Evolutionary conservation across 2,113 vertebrate genomes (phyloP).

Genomic region (Cairina moschata): DNA sequence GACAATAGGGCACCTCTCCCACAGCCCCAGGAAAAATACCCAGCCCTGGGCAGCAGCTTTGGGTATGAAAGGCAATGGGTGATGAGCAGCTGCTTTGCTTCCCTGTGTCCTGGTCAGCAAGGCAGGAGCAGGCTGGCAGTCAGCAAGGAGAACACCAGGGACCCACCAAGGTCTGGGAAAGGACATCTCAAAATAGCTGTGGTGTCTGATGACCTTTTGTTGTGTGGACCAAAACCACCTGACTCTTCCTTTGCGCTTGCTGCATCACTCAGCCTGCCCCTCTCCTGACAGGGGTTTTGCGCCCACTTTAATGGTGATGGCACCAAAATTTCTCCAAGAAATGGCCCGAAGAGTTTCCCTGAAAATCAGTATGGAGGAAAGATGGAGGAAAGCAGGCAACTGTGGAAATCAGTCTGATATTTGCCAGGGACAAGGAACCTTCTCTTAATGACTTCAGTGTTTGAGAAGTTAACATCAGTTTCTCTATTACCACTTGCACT

Average conservation of each 20-base stretch:
- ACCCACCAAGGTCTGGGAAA: not conserved
- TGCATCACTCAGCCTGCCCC: not conserved
- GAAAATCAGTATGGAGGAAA: not conserved
- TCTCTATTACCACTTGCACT: not conserved
- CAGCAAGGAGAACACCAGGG: not conserved
- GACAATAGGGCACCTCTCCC: not conserved
- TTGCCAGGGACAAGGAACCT: not conserved
- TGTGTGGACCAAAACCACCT: not conserved
- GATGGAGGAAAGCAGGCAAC: not conserved
- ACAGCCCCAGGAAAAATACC: not conserved
- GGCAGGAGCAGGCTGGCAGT: not conserved
- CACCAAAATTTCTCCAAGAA: not conserved
- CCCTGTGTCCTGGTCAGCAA: not conserved
- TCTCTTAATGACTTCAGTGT: not conserved
- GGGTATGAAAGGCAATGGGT: not conserved
- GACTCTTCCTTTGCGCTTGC: not conserved
- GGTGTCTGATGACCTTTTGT: not conserved
- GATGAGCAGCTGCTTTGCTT: not conserved
- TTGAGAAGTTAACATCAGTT: not conserved
- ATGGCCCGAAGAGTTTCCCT: not conserved
- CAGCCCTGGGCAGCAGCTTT: not conserved
- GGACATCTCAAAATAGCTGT: not conserved
- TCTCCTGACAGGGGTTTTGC: not conserved
- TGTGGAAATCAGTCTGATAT: not conserved
- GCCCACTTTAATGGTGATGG: accelerated